phyloP scores from a whole-genome alignment of 2,113 vertebrate species.

The Marmota monax region DNA sequence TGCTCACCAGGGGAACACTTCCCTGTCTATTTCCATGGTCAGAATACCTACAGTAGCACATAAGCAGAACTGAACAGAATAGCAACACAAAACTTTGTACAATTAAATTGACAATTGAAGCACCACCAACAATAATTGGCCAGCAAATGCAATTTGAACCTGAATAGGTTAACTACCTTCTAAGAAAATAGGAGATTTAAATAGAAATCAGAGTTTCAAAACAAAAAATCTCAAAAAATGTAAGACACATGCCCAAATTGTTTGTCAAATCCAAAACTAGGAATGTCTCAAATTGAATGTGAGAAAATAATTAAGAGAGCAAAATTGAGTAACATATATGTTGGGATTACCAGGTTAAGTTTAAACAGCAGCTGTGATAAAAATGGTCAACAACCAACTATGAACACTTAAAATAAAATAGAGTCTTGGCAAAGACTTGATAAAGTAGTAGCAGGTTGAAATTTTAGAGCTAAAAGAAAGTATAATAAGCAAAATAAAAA shows the following conservation, averaged over 20 bases:
- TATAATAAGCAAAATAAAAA: neutral
- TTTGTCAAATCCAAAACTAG: neutral
- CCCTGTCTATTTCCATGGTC: no score
- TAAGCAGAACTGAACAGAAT: neutral
- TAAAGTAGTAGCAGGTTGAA: neutral
- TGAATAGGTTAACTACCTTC: neutral
- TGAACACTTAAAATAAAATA: no score
- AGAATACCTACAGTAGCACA: neutral
- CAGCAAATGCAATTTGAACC: neutral
- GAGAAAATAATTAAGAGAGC: neutral
- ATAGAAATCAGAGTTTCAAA: neutral
- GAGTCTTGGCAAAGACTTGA: neutral
- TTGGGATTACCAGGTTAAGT: neutral
- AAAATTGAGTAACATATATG: neutral
- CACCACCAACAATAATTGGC: neutral
- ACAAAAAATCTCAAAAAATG: neutral
- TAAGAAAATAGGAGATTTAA: neutral
- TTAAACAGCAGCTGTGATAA: neutral
- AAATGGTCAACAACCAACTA: neutral
- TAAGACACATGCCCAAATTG: neutral
- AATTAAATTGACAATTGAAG: neutral
- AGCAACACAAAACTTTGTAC: neutral
- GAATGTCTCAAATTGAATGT: neutral
- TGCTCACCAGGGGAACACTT: no score
- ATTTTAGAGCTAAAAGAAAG: neutral